phyloP scores from a whole-genome alignment of 1,140 invertebrate genomes.

The Penaeus chinensis region DNA sequence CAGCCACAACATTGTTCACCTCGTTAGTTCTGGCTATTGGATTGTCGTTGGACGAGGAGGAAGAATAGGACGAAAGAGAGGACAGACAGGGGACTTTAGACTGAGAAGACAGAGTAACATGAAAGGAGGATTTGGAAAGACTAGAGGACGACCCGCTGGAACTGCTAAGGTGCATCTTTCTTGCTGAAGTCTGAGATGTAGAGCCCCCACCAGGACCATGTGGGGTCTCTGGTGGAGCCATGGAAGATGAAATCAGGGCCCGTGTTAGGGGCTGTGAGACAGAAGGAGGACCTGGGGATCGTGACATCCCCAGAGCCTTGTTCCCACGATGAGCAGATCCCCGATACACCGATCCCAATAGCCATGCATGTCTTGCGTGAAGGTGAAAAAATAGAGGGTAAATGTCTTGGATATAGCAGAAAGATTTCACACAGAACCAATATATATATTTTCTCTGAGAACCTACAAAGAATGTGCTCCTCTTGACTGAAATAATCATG shows the following conservation, averaged over 20 bases:
- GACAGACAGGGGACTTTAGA: slow-evolving; percentile 26
- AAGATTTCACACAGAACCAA: too few species aligned
- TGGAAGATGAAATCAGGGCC: slow-evolving; percentile 22
- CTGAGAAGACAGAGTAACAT: slow-evolving; percentile 1
- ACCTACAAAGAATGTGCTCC: too few species aligned
- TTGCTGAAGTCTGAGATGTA: slow-evolving; percentile 25
- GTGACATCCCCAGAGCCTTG: slow-evolving; percentile 37
- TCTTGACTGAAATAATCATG: too few species aligned
- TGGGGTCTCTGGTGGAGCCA: slow-evolving; percentile 1
- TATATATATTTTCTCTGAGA: too few species aligned
- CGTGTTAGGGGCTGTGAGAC: slow-evolving; percentile 28
- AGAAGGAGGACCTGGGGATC: slow-evolving; percentile 25
- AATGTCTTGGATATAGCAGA: slow-evolving; percentile 14
- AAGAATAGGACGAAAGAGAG: slow-evolving; percentile 29
- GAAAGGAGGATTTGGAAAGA: background rate
- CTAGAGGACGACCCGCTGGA: background rate
- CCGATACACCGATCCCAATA: slow-evolving; percentile 57
- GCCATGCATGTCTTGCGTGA: slow-evolving; percentile 57
- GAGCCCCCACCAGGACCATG: slow-evolving; percentile 35
- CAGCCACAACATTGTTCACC: slow-evolving; percentile 9
- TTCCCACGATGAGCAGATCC: slow-evolving; percentile 48
- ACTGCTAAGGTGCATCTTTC: slow-evolving; percentile 33
- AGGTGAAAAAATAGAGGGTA: slow-evolving; percentile 37
- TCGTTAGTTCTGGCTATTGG: slow-evolving; percentile 25
- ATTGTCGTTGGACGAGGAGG: slow-evolving; percentile 28